A percentile compares a stretch with the other conserved stretches of the same genome.
Conservation (phyloP, 1,140 invertebrate species). For the Araneus ventricosus region DNA sequence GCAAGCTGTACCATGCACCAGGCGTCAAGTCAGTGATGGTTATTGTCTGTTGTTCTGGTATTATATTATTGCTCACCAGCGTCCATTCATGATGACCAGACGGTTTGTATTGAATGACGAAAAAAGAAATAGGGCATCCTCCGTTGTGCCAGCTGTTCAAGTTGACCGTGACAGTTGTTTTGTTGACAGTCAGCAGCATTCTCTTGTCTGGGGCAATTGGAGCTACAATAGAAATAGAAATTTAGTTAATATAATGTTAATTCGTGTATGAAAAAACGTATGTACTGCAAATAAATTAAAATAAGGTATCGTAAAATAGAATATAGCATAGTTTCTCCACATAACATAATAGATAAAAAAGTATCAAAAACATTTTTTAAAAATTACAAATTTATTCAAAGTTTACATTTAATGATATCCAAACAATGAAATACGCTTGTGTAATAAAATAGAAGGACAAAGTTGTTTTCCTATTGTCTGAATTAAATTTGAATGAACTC, state of each 20-base stretch:
- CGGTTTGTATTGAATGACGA: constrained; percentile 95
- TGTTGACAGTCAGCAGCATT: constrained; percentile 89
- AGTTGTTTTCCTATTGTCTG: too few relatives aligned
- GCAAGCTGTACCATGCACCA: constrained; percentile 90
- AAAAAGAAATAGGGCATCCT: constrained; percentile 96
- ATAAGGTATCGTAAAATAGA: too few relatives aligned
- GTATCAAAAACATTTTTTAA: too few relatives aligned
- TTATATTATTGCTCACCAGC: constrained; percentile 94
- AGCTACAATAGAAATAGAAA: constrained; percentile 53
- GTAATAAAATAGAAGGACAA: too few relatives aligned
- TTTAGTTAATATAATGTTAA: not conserved
- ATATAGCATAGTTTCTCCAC: too few relatives aligned
- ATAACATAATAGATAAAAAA: too few relatives aligned
- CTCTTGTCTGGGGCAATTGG: constrained; percentile 76
- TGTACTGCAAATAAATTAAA: not conserved
- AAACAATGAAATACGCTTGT: too few relatives aligned
- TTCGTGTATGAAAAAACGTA: too few relatives aligned
- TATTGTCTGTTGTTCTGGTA: constrained; percentile 82
- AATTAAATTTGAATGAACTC: too few relatives aligned
- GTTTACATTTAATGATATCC: too few relatives aligned
- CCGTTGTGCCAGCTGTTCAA: constrained; percentile 96
- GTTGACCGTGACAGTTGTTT: constrained; percentile 93
- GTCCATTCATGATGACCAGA: constrained; percentile 88
- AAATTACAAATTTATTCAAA: too few relatives aligned
- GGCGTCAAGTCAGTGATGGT: constrained; percentile 86